Evolutionary conservation across 2,113 vertebrate genomes (phyloP), one percentile per base, ranked within the genome.

Genomic region (Sturnus vulgaris): DNA sequence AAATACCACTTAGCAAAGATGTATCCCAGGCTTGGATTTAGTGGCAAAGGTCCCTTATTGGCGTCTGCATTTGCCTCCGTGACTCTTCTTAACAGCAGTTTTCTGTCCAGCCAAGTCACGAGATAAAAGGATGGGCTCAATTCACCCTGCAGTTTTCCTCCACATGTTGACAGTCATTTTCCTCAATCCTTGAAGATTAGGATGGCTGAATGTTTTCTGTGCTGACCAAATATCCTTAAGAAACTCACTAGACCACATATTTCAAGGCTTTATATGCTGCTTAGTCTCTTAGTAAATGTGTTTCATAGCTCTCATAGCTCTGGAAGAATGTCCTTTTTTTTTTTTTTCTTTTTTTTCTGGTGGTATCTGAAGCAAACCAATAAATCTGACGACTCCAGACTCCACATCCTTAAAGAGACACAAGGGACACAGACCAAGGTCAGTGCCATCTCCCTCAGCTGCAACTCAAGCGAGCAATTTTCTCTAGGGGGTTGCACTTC

Each of bases 131-230:
- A 95, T 86, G 55, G 25, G 33, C 28, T 90, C 76, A 65, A 66
- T 94, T 88, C 88, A 73, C 55, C 59, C 75, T 61, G 75, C 53
- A 82, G 55, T 76, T 96, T 95, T 93, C 75, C 46, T 90, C 55
- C 76, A 72, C 42, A 7, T 46, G 37, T 70, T 92, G 75, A 88
- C 55, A 65, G 59, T 57, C 37, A 80, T 77, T 79, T 84, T 79
- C 70, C 44, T 90, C 4, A 0, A 73, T 76, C 49, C 82, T 71
- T 52, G 82, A 93, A 90, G 84, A 79, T 87, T 85, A 91, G 28
- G 46, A 87, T 96, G 87, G 87, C 44, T 76, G 78, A 95, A 82
- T 75, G 46, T 39, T 82, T 94, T 85, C 61, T 66, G 14, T 73
- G 42, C 3, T 4, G 56, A 52, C 37, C 80, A 93, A 96, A 96